phyloP scores from a whole-genome alignment of 2,113 vertebrate species.

The Platanista minor region DNA sequence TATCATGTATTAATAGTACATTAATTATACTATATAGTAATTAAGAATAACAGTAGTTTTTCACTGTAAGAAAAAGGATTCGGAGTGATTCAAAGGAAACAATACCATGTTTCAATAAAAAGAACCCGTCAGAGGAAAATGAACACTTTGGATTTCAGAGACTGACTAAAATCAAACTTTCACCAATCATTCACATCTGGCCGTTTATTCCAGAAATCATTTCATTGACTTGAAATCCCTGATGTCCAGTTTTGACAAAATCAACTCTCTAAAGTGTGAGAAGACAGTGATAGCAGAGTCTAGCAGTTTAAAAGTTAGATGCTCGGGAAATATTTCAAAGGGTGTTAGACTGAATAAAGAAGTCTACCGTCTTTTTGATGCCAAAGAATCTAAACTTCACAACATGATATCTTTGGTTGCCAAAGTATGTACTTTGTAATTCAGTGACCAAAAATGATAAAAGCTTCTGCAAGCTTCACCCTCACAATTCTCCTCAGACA shows the following conservation, averaged over 20 bases:
- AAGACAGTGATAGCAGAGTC: conserved; percentile 59
- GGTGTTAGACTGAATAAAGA: conserved; percentile 70
- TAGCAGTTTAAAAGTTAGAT: conserved; percentile 67
- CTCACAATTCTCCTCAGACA: neutral
- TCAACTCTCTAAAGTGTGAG: conserved; percentile 33
- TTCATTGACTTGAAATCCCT: conserved; percentile 2
- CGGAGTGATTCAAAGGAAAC: neutral
- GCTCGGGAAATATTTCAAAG: conserved; percentile 66
- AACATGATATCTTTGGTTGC: conserved; percentile 57
- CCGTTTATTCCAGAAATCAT: neutral
- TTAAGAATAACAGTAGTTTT: neutral
- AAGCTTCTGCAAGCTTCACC: neutral
- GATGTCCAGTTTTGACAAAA: conserved; percentile 63
- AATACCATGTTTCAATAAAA: neutral
- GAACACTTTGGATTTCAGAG: neutral
- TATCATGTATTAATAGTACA: neutral
- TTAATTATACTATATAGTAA: neutral
- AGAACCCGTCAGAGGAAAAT: neutral
- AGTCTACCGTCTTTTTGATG: conserved; percentile 64
- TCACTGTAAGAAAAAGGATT: neutral
- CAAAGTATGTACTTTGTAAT: conserved; percentile 59
- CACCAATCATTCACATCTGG: neutral
- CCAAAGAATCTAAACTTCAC: conserved; percentile 69
- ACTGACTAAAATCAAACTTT: neutral
- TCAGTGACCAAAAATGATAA: conserved; percentile 56